A percentile compares a stretch with the other conserved stretches of the same genome.
phyloP scores from a whole-genome alignment of 53 echinoderm and acorn worm species.

The Echinometra lucunter region DNA sequence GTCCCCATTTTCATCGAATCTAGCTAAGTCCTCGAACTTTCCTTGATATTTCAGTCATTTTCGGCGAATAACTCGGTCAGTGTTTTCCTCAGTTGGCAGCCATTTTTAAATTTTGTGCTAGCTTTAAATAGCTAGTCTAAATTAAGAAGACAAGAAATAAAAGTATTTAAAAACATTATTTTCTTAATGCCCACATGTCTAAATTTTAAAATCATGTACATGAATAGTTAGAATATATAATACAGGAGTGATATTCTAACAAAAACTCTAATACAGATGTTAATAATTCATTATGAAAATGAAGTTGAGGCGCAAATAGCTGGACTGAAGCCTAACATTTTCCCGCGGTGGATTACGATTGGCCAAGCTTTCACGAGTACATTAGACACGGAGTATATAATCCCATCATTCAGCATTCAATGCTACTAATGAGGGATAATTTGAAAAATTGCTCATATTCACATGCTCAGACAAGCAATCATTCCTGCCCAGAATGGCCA shows the following conservation, averaged over 20 bases:
- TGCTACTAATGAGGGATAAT: too few species aligned
- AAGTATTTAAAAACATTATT: neutral
- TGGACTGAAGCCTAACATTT: neutral
- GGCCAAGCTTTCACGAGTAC: neutral
- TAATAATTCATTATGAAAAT: neutral
- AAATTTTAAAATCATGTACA: neutral
- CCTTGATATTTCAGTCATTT: neutral
- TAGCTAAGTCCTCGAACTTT: neutral
- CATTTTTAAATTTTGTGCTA: constrained; percentile 66
- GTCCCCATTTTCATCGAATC: neutral
- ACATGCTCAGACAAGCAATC: too few species aligned
- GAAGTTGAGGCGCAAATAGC: neutral
- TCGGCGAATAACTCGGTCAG: neutral
- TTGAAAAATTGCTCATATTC: too few species aligned
- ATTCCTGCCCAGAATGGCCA: too few species aligned
- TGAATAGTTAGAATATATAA: neutral
- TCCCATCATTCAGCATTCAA: too few species aligned
- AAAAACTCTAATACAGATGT: too few species aligned
- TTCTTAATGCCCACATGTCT: neutral
- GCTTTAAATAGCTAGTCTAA: constrained; percentile 26
- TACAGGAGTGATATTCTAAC: too few species aligned
- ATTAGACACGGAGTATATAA: too few species aligned
- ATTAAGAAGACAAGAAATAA: neutral
- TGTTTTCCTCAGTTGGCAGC: constrained; percentile 62
- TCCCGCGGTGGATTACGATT: constrained; percentile 28